Evolutionary conservation across 2,113 vertebrate genomes (phyloP).

Genomic region (Onychostruthus taczanowskii): DNA sequence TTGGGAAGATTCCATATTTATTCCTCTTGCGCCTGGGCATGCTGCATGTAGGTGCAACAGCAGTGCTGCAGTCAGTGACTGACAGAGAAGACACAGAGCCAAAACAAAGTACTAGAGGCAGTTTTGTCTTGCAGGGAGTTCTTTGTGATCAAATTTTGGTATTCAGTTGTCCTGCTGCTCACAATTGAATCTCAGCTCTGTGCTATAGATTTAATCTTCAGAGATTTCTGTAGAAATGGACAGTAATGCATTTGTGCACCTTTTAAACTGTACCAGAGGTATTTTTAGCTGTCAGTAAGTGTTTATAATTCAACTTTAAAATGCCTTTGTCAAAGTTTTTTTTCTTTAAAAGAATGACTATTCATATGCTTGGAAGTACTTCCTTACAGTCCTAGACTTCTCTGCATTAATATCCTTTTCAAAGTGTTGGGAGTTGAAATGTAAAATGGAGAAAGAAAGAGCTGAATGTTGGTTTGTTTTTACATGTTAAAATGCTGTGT

Average conservation of each 20-base stretch:
- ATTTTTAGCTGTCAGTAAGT: not conserved
- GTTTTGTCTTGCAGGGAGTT: not conserved
- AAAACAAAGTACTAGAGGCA: not conserved
- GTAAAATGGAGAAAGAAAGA: not conserved
- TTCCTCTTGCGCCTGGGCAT: not conserved
- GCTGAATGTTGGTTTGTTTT: not conserved
- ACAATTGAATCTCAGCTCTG: not conserved
- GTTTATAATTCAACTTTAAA: not conserved
- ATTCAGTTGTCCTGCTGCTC: not conserved
- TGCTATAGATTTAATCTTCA: not conserved
- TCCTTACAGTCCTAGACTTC: not conserved
- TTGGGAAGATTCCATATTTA: not conserved
- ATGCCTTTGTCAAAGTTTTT: not conserved
- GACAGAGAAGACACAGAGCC: not conserved
- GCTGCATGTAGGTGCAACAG: rapidly evolving
- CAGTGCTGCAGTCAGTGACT: not conserved
- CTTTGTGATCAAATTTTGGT: not conserved
- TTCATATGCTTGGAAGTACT: not conserved
- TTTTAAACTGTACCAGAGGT: not conserved
- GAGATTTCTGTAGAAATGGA: not conserved
- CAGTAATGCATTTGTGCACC: not conserved
- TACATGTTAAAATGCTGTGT: not conserved
- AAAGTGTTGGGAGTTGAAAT: not conserved
- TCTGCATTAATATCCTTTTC: not conserved
- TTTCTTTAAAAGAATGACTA: not conserved